Conservation (phyloP, 2,888 invertebrate genomes). For the Macroteleia sp. region DNA sequence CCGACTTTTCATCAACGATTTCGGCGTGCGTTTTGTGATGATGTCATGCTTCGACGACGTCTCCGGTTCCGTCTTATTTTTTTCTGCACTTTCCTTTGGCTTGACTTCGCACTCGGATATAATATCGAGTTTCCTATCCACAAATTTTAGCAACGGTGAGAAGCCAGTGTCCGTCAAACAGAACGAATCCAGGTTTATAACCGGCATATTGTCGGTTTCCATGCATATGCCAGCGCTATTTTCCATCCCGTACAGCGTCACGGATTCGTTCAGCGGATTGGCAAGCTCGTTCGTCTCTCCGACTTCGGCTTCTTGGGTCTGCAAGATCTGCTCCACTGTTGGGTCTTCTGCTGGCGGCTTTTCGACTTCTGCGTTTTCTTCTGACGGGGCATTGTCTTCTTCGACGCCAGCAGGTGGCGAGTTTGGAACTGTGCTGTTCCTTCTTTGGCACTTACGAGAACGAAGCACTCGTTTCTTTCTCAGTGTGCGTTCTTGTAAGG, state of each 20-base stretch:
- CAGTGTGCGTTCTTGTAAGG: too few species aligned
- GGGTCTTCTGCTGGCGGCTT: too few species aligned
- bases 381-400: too few species aligned
- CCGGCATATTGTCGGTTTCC: conserved; percentile 73
- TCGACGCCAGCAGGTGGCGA: too few species aligned
- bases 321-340: not conserved
- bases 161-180: conserved; percentile 49
- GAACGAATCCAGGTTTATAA: conserved; percentile 72
- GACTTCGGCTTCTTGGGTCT: not conserved
- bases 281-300: not conserved
- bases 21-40: conserved; percentile 76
- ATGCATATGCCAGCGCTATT: conserved; percentile 68
- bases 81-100: not conserved
- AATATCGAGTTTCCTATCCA: conserved; percentile 56
- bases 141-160: conserved; percentile 78
- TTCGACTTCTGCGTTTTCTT: too few species aligned
- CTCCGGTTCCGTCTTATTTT: not conserved
- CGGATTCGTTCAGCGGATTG: conserved; percentile 67
- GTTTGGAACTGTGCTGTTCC: too few species aligned
- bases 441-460: too few species aligned
- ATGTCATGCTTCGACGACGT: conserved; percentile 50
- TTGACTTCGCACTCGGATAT: not conserved
- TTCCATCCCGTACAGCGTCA: conserved; percentile 77
- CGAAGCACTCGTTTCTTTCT: too few species aligned
- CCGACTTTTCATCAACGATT: conserved; percentile 76